Evolutionary conservation across 2,888 invertebrate species (phyloP).

Genomic region (Acronicta alni): DNA sequence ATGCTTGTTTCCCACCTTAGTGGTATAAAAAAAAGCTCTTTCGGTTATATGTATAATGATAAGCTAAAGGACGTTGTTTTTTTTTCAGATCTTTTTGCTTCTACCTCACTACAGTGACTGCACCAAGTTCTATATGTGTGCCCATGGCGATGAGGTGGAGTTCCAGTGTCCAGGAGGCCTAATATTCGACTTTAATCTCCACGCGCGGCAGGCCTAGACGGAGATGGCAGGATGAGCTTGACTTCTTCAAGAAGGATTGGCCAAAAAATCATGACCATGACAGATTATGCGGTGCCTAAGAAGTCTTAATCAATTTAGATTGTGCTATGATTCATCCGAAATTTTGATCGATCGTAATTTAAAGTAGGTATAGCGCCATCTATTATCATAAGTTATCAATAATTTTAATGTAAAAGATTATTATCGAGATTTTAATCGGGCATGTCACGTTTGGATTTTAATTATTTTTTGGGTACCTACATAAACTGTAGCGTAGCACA

Average conservation of each 20-base stretch:
- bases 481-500: no score
- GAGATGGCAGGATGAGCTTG: no score
- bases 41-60: background rate
- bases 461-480: background rate
- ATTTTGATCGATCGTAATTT: background rate
- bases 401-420: background rate
- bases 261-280: no score
- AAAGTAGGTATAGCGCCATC: background rate
- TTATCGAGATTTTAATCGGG: background rate
- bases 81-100: constrained; percentile 69
- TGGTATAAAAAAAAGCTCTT: no score
- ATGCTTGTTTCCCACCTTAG: no score
- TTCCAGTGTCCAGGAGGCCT: constrained; percentile 62
- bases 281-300: background rate
- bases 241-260: no score
- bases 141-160: constrained; percentile 74
- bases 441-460: background rate
- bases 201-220: no score
- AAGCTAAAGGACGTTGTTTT: background rate
- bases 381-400: background rate
- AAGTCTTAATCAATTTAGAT: background rate
- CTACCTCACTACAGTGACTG: constrained; percentile 78
- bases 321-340: background rate
- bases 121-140: constrained; percentile 76
- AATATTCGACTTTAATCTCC: constrained; percentile 75